These are phyloP conservation scores for Fulica atra DNA, from an alignment of 2,113 vertebrate genomes.

Conservation along the genomic window DNA sequence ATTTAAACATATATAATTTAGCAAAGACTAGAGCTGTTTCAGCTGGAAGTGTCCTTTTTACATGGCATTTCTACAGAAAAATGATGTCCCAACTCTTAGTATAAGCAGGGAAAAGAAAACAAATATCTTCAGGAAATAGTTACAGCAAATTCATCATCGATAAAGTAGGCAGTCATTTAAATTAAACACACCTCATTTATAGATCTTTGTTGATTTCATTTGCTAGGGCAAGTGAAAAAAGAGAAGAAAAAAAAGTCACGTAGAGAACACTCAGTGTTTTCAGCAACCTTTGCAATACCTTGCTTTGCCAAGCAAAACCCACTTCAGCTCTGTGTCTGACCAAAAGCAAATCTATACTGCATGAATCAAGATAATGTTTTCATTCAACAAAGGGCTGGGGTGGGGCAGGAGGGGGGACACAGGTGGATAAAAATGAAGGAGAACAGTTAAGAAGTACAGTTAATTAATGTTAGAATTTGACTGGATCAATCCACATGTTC, in stretches of 20 bases:
- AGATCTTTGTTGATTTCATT: background rate
- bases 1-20: background rate
- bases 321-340: background rate
- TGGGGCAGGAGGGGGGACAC: fast-evolving
- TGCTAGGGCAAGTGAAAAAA: background rate
- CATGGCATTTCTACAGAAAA: background rate
- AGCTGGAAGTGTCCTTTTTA: background rate
- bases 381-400: background rate
- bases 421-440: background rate
- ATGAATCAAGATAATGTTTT: background rate
- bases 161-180: background rate
- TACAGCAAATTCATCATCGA: background rate
- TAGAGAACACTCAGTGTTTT: background rate
- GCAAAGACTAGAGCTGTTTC: background rate
- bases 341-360: background rate
- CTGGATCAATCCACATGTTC: background rate
- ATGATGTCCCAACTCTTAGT: background rate
- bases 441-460: background rate
- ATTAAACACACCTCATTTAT: background rate
- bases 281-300: background rate
- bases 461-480: background rate
- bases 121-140: background rate
- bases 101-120: background rate
- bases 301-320: background rate
- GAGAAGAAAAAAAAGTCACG: background rate